Evolutionary conservation across 92 coral and sea anemone genomes (phyloP).

Genomic region (Siderastrea radians): DNA sequence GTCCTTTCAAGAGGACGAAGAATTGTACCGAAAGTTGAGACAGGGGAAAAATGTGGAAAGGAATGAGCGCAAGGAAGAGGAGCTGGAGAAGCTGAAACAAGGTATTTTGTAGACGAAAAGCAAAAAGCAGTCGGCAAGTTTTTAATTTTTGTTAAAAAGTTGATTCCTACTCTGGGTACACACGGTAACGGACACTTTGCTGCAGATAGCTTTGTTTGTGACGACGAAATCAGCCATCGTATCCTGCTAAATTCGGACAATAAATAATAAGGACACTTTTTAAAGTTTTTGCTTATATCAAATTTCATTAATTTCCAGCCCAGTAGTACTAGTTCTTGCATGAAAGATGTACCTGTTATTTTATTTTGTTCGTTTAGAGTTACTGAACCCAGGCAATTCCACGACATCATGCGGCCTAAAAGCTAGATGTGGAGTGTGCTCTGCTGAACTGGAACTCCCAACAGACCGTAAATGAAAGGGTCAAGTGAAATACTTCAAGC

Average conservation of each 20-base stretch:
- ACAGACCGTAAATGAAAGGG: conserved; percentile 50
- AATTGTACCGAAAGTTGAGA: conserved; percentile 34
- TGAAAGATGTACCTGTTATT: conserved; percentile 8
- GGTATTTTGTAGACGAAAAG: conserved; percentile 16
- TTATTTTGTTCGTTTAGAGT: conserved; percentile 31
- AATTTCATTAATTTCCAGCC: background rate
- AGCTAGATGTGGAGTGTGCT: conserved; percentile 51
- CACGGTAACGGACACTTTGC: background rate
- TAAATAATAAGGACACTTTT: background rate
- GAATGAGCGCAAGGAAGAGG: conserved; percentile 45
- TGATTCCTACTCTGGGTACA: background rate
- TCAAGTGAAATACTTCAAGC: conserved; percentile 53
- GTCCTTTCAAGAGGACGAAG: conserved; percentile 36
- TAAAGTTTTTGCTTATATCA: no score
- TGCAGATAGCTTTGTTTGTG: background rate
- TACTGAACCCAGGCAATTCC: conserved; percentile 39
- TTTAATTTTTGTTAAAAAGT: conserved; percentile 7
- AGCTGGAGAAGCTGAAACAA: conserved; percentile 45
- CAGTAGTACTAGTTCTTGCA: background rate
- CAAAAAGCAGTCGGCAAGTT: background rate
- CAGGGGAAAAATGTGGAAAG: conserved; percentile 21
- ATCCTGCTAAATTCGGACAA: conserved; percentile 24
- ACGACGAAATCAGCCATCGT: conserved; percentile 10
- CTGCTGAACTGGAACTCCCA: conserved; percentile 47
- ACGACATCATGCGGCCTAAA: conserved; percentile 38